Conservation (phyloP, 2,888 invertebrate species). For the Tolmerus cingulatus region DNA sequence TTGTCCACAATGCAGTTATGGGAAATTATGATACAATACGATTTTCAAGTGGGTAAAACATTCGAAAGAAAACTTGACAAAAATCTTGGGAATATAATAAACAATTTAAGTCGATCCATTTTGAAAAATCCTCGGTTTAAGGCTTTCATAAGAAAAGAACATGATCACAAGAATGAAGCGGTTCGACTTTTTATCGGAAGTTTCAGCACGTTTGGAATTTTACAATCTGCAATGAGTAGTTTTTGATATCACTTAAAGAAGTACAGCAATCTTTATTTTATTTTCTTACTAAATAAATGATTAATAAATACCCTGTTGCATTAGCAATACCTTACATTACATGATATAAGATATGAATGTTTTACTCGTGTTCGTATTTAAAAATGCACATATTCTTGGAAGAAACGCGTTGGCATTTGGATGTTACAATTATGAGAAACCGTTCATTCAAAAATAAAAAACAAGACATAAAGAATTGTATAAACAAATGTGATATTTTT, state of each 20-base stretch:
- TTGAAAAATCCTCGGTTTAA: too few relatives aligned
- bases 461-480: background rate
- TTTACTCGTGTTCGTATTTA: slow-evolving; percentile 24
- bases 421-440: slow-evolving; percentile 14
- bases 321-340: background rate
- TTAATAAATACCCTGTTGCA: background rate
- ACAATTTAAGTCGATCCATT: too few relatives aligned
- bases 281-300: background rate
- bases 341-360: background rate
- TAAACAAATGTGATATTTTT: background rate
- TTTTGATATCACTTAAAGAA: background rate
- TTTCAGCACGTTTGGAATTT: background rate
- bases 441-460: slow-evolving; percentile 13
- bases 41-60: too few relatives aligned
- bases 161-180: background rate
- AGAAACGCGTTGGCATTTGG: background rate
- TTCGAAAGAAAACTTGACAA: too few relatives aligned
- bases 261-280: background rate
- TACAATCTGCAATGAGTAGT: background rate
- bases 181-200: background rate
- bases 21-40: too few relatives aligned
- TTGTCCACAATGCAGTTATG: too few relatives aligned
- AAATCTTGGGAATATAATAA: too few relatives aligned
- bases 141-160: too few relatives aligned
- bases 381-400: slow-evolving; percentile 48